Evolutionary conservation across 2,113 vertebrate genomes (phyloP), one percentile per base, ranked within the genome.

Genomic region (Hylia prasina): DNA sequence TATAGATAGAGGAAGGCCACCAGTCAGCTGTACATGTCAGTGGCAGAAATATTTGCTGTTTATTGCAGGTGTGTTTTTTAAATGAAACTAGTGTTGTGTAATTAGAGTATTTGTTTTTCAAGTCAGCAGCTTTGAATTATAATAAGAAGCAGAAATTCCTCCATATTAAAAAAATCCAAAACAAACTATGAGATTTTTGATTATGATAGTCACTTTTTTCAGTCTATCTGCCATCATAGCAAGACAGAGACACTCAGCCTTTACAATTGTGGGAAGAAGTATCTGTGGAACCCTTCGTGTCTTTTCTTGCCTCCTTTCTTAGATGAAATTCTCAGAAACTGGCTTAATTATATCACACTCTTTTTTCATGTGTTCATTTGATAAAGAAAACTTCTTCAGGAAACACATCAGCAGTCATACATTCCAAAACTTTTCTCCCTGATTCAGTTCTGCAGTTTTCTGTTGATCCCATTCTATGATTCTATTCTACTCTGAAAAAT

Each of bases 211-310:
- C 4, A 31, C 15, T 54, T 92, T 83, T 80, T 82, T 86, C 51
- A 60, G 25, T 33, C 64, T 39, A 6, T 66, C 13, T 80, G 25
- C 60, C 4, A 35, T 21, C n/a, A 31, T 20, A 56, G 37, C 7
- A n/a, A 50, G 39, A 27, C 31, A 70, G 35, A 87, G 27, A 2
- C 21, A 51, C 24, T 60, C 5, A 1, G 17, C 7, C 3, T 23
- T 76, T 57, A 42, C 13, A 40, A 5, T 2, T 63, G 9, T 83
- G 10, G 44, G 30, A 87, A 48, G 28, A 48, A 81, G 47, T 65
- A 65, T 21, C 45, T 70, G 16, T 69, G 42, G 12, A 87, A 61
- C 5, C 7, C 18, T 35, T 27, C 0, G 0, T 54, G 6, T 33
- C 25, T 86, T 39, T 60, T 78, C 20, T 20, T 47, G 30, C 23